Base-by-base conservation (phyloP, 1,140 invertebrate genomes). In the Lasioglossum albipes region DNA sequence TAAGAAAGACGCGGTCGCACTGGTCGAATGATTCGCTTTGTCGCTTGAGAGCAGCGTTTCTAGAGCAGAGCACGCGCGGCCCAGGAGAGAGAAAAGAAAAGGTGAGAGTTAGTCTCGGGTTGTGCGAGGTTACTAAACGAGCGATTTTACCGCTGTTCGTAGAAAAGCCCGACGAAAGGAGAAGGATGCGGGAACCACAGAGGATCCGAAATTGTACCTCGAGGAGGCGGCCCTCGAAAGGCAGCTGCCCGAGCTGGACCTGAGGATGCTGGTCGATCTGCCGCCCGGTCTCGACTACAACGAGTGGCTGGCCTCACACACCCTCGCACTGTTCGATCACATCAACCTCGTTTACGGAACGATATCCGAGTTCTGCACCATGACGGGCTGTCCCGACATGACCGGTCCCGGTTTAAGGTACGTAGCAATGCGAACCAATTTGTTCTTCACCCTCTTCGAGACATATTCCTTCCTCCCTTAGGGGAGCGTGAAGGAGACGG, bases 251-350 rank as follows among this genome's bases (percentile, higher is more conserved):
- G 98, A 99, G 94, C 95, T 97, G 88, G 98, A 99, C 95, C 95
- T 99, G 93, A 96, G 96, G 91, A 96, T 98, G 93, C 94, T 99
- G 90, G 97, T 99, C 81, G 97, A 98, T 92, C 95, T 99, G 93
- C 98, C 98, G 86, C 95, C 96, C 82, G 98, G 97, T 83, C 95
- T 99, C 91, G 98, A 99, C 93, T 97, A 98, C 94, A 99, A 99
- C 94, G 98, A 99, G 95, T 99, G 98, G 98, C 96, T 99, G 84
- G 98, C 98, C 78, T 99, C 98, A 84, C 98, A 99, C 93, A 99
- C 98, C 73, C 96, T 99, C 92, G 97, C 98, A 95, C 97, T 99
- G 93, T 99, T 99, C 93, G 98, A 99, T 93, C 98, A 99, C 94
- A 98, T 99, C 85, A 99, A 99, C 94, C 95, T 99, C 94, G 95